Base-by-base conservation (phyloP, 1,140 invertebrate species). In the Leptestheria dahalacensis region DNA sequence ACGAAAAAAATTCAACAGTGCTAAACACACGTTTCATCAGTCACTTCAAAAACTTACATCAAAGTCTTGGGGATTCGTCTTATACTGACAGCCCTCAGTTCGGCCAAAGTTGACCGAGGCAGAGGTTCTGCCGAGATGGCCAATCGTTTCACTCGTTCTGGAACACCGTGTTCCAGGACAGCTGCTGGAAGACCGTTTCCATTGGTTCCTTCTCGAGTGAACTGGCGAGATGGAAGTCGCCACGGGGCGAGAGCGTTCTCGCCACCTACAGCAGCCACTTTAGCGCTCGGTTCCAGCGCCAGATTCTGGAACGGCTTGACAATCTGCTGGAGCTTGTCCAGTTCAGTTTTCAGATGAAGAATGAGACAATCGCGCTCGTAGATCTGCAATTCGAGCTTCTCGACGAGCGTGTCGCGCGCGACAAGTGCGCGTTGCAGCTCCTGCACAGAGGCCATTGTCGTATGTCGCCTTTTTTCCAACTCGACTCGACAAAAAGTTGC, bases 61-160 rank as follows among this genome's bases (percentile, higher is more conserved):
- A 75, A 69, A 50, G 74, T 77, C 71, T 87, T 87, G 21, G 76
- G 75, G 67, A 83, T 79, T 69, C 84, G 86, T 54, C 75, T 74
- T 57, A 76, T 69, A 3, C 69, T 68, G 29, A 68, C 59, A 11
- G 64, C 63, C 1, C 55, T 12, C 15, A 62, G 29, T 50, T 48
- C 46, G 9, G 51, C 46, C 59, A 48, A 48, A 62, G n/a, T 68
- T n/a, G 75, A 61, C 2, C 72, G 68, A 4, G 74, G 46, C 46
- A 84, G 68, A 0, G 88, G 87, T 68, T 91, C 88, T 0, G 87
- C 88, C n/a, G 87, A 91, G 64, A 90, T 91, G n/a, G 87, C 89
- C 58, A 82, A 83, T 57, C 87, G 75, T 70, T 91, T 91, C 29
- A 82, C 77, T 57, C 82, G 76, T n/a, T n/a, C n/a, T n/a, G n/a